Conservation (phyloP, 1,140 invertebrate species). For the Branchinecta lindahli region DNA sequence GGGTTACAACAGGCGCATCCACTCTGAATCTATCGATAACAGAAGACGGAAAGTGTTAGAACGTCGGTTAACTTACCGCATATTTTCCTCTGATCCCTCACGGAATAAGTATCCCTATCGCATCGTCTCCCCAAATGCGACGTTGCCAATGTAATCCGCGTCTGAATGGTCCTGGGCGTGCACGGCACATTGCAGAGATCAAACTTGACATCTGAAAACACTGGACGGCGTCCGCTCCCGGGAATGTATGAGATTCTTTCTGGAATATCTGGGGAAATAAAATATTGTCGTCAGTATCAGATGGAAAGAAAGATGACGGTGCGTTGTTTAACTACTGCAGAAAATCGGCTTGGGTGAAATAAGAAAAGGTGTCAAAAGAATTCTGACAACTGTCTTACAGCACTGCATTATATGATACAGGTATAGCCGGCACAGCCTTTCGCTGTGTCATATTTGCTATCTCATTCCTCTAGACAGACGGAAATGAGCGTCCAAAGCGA, state of each 20-base stretch:
- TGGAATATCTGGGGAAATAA: constrained; percentile 45
- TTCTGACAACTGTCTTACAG: too few species aligned
- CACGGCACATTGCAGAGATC: constrained; percentile 77
- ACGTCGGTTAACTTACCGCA: constrained; percentile 44
- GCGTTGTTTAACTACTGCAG: too few species aligned
- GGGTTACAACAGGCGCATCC: too few species aligned
- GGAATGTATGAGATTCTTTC: constrained; percentile 82
- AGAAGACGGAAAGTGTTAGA: not conserved
- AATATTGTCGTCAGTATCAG: not conserved
- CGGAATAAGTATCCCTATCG: constrained; percentile 77
- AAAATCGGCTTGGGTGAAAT: too few species aligned
- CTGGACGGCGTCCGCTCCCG: constrained; percentile 51
- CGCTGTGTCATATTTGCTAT: too few species aligned
- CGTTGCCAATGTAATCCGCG: constrained; percentile 52
- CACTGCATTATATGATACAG: too few species aligned
- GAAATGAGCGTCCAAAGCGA: too few species aligned
- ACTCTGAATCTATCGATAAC: not conserved
- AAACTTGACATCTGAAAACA: constrained; percentile 71
- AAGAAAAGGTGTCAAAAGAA: too few species aligned
- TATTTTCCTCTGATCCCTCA: constrained; percentile 60
- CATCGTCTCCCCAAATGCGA: constrained; percentile 78
- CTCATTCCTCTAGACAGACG: too few species aligned
- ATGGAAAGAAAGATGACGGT: too few species aligned
- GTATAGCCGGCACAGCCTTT: too few species aligned
- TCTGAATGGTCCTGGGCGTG: constrained; percentile 39